Evolutionary conservation across 2,797 vertebrate genomes (phyloP), one percentile per base, ranked within the genome.

Genomic region (Mormyrops attenuatus): DNA sequence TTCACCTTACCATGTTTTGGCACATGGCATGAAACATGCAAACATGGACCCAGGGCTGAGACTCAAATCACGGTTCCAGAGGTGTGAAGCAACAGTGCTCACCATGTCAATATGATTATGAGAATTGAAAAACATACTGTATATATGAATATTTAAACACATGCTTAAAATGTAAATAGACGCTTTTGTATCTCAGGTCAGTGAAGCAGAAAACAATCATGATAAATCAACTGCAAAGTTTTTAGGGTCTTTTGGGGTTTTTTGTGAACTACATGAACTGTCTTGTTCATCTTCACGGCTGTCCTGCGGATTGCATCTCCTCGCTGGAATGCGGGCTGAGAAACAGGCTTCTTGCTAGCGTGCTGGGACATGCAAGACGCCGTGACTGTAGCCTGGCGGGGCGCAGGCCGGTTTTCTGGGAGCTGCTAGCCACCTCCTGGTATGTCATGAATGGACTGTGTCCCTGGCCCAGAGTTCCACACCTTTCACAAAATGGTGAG

Each of bases 401-500:
- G 1, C 8, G 17, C 34, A 80, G 73, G 73, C 73, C 13, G 38
- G 13, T 41, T 41, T 44, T n/a, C 2, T 5, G 69, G 15, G 34
- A 17, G 69, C 69, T 5, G 30, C 34, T 7, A 38, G 30, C 69
- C 69, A 7, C 13, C 73, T 44, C 20, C 44, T 5, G 2, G 44
- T 17, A n/a, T 41, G 8, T 88, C 15, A 53, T 15, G 0, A 80
- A 50, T n/a, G 13, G 44, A 30, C 26, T 89, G 3, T 88, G 53
- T 88, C 57, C 38, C 60, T 89, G 34, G 80, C 92, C 44, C 91
- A 97, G 96, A 96, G 89, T 95, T 95, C 91, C 92, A 90, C 66
- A 87, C 63, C 13, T 96, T 96, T 93, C 91, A 94, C 89, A 93
- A 92, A 90, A 91, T 90, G 38, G 90, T 96, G 91, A 94, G 90